Evolutionary conservation across 2,888 invertebrate genomes (phyloP), one percentile per base, ranked within the genome.

Genomic region (Nesidiocoris tenuis): DNA sequence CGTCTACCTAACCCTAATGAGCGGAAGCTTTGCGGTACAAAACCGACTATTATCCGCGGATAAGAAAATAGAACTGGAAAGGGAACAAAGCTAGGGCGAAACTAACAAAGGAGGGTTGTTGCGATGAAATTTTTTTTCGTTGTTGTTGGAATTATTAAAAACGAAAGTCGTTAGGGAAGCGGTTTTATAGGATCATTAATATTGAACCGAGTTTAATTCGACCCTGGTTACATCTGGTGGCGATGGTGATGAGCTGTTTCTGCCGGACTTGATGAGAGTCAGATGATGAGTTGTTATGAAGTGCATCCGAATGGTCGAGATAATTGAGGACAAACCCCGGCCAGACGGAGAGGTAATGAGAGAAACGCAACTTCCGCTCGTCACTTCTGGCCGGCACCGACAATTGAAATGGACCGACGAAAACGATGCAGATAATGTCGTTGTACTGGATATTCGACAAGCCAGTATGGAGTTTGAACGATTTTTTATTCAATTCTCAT

Each of bases 11-110:
- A 65, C 24, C 16, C 18, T 65, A 39, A 65, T 65, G 65, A 65
- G 65, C 65, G 65, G 65, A 65, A 65, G 65, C 65, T 65, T 65
- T 24, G 65, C 65, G 39, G 65, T 65, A 65, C 65, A 39, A 65
- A 65, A 65, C 65, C 39, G 39, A 65, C 65, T 12, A 65, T 65
- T 65, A 65, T 39, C 19, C 19, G 17, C 25, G 5, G 39, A 12
- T 39, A 39, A 39, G 39, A 39, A 39, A 39, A 39, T 7, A 39
- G 12, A 39, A 39, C 3, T 39, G 12, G 39, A 39, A 39, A n/a
- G n/a, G 39, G 39, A 39, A 39, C 39, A 39, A 39, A 39, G 39
- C 5, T 39, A 39, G 5, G 39, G 12, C 39, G 12, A 39, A 7
- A 39, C 5, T 12, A 39, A 39, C 12, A 12, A n/a, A 39, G 39